Base-by-base conservation (phyloP, 2,888 invertebrate genomes). In the Apodemia hepburni region DNA sequence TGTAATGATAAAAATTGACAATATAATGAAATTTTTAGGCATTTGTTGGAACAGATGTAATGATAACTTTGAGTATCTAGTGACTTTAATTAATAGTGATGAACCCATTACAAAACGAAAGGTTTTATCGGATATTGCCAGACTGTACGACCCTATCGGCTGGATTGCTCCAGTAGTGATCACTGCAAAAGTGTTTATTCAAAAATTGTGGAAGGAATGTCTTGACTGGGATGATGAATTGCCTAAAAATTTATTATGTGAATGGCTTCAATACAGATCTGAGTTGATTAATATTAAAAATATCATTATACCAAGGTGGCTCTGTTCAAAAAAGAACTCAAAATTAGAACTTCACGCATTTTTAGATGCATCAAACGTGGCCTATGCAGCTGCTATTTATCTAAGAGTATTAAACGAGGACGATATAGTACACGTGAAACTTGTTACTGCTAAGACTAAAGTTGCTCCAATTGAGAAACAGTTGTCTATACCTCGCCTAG, bases 101-200 rank as follows among this genome's bases (percentile, higher is more conserved):
- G 17, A 49, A 18, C 49, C 49, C 0, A 18, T 49, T 8, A 49
- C 49, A 18, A 60, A 68, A 59, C 57, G 67, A 61, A 61, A 59
- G 57, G 68, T 69, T 17, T 47, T 69, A 9, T 68, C 67, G 11
- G 60, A 58, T n/a, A 67, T 69, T 57, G 70, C 70, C 0, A 65
- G 65, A 51, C 42, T 65, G 1, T 70, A 65, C 58, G 68, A 69
- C 22, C 70, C 67, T 9, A 42, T 69, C 15, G 67, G 70, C n/a
- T 69, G 68, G 68, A 60, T 69, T 51, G 62, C 68, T 12, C 66
- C 70, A 15, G 60, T 66, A 8, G 59, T 65, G 12, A 38, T 66
- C 15, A 62, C 15, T 4, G 66, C 66, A 5, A 67, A 67, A 58
- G 49, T 60, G 47, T 69, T 68, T 64, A 62, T 67, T 11, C 67